Conservation (phyloP, 2,797 vertebrate genomes). For the Sebastes hopkinsi region DNA sequence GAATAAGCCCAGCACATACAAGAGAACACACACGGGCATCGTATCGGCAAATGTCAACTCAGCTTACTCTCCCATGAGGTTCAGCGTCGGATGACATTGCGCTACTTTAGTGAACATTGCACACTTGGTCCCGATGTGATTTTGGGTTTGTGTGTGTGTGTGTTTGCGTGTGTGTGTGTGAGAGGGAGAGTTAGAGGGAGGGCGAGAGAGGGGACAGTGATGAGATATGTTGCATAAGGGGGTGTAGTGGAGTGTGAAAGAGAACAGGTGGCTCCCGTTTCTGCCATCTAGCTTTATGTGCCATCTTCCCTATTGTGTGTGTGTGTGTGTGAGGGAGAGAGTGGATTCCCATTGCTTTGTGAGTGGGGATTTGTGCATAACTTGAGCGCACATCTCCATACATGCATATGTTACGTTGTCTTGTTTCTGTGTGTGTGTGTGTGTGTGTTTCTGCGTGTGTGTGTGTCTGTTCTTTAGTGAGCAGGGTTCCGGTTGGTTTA, state of each 20-base stretch:
- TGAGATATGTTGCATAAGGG: constrained; percentile 77
- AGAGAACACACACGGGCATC: constrained; percentile 9
- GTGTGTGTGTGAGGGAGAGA: not conserved
- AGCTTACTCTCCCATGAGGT: constrained; percentile 48
- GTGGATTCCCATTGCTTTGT: constrained; percentile 25
- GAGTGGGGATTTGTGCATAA: constrained; percentile 44
- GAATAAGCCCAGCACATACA: not conserved
- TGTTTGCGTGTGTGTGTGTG: constrained; percentile 2
- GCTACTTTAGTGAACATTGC: constrained; percentile 52
- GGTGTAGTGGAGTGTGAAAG: constrained; percentile 78
- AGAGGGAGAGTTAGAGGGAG: not conserved
- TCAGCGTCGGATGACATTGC: constrained; percentile 57
- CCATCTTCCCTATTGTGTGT: constrained; percentile 65
- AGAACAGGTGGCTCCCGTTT: constrained; percentile 83
- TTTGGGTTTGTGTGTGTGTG: constrained; percentile 25
- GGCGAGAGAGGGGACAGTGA: constrained; percentile 48
- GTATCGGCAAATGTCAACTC: constrained; percentile 51
- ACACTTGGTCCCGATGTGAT: constrained; percentile 41
- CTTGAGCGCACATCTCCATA: constrained; percentile 35
- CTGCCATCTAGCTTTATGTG: constrained; percentile 76
- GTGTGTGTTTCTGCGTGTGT: not conserved
- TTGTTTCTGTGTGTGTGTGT: constrained; percentile 15
- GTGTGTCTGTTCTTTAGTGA: constrained; percentile 65
- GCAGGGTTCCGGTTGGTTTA: constrained; percentile 76
- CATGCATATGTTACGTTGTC: constrained; percentile 30